phyloP scores from a whole-genome alignment of 2,888 invertebrate genomes.

The Torymus texanus region DNA sequence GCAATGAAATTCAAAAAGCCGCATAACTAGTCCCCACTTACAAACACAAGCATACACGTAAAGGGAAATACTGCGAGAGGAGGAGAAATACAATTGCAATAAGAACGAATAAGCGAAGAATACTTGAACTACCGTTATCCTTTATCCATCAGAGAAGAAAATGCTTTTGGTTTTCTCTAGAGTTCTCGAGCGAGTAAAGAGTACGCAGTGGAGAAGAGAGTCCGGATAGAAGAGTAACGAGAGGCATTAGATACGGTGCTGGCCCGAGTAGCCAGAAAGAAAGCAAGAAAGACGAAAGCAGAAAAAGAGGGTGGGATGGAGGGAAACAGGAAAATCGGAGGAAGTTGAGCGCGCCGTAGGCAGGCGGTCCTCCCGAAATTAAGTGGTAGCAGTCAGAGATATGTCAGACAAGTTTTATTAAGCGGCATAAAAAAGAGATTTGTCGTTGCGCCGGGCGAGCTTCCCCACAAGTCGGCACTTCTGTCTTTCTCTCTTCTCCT shows the following conservation, averaged over 20 bases:
- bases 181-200: neutral
- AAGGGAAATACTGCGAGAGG: neutral
- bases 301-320: constrained; percentile 28
- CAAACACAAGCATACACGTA: neutral
- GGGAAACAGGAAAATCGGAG: constrained; percentile 18
- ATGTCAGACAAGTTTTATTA: constrained; percentile 75
- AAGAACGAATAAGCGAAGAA: constrained; percentile 43
- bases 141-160: constrained; percentile 30
- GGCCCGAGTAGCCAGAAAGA: neutral
- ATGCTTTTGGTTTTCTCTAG: constrained; percentile 25
- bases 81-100: constrained; percentile 38
- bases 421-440: constrained; percentile 74
- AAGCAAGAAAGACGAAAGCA: constrained; percentile 42
- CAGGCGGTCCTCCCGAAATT: constrained; percentile 65
- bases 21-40: constrained; percentile 36
- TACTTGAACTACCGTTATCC: constrained; percentile 24
- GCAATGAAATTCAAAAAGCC: constrained; percentile 38
- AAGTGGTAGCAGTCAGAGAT: constrained; percentile 75
- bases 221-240: constrained; percentile 33
- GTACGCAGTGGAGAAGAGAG: neutral
- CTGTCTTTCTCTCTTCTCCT: neutral
- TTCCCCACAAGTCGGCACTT: constrained; percentile 6
- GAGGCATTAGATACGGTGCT: constrained; percentile 21
- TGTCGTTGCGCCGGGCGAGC: constrained; percentile 66
- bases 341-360: constrained; percentile 6